Conservation (phyloP, 2,113 vertebrate species). For the Phalacrocorax carbo region DNA sequence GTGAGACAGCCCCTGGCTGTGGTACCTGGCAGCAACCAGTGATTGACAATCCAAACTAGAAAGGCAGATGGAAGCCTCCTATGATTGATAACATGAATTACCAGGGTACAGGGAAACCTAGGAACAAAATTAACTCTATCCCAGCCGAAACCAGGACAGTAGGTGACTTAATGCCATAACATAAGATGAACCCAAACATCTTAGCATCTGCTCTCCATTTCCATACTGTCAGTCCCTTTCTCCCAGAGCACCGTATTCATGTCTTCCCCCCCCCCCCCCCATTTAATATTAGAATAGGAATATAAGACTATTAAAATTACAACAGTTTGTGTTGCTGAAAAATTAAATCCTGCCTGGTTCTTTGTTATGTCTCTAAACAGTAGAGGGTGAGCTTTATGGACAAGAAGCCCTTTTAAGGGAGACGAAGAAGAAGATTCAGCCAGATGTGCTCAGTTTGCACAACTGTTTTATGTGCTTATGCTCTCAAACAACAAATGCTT, state of each 20-base stretch:
- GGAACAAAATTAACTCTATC: too few species aligned
- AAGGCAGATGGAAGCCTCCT: too few species aligned
- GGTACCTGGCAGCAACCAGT: too few species aligned
- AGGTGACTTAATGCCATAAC: neutral
- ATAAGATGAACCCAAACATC: neutral
- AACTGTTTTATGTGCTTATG: neutral
- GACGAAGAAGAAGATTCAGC: neutral
- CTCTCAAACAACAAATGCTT: slow-evolving; percentile 37
- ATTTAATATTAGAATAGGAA: neutral
- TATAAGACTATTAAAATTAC: neutral
- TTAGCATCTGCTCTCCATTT: neutral
- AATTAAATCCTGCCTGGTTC: neutral
- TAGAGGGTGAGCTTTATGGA: neutral
- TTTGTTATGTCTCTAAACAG: neutral
- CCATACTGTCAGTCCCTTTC: neutral
- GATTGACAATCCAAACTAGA: too few species aligned
- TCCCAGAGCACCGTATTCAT: neutral
- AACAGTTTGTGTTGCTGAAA: neutral
- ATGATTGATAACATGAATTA: too few species aligned
- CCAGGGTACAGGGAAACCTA: too few species aligned
- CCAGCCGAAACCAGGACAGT: too few species aligned
- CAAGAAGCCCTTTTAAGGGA: neutral
- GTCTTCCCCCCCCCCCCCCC: neutral
- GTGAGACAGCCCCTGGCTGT: too few species aligned
- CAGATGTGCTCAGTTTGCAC: slow-evolving; percentile 13